These are phyloP conservation scores for Micropoecilia bifurca DNA, from an alignment of 2,797 vertebrate genomes.

Conservation along the genomic window DNA sequence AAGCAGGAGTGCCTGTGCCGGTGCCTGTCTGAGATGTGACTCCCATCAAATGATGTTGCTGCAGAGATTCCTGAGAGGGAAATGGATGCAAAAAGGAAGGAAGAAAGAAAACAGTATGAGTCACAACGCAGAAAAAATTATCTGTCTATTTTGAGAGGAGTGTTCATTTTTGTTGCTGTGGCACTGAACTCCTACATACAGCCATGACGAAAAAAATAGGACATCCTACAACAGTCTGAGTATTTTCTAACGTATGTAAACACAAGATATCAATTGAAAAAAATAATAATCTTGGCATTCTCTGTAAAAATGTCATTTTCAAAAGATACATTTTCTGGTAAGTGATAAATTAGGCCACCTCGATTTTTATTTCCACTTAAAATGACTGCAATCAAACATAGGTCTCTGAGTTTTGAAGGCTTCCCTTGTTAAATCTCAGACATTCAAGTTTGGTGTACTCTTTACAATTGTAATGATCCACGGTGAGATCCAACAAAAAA, in stretches of 20 bases:
- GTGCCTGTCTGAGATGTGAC: slow-evolving; percentile 76
- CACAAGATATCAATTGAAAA: not conserved
- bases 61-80: slow-evolving; percentile 79
- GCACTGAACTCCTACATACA: not conserved
- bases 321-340: not conserved
- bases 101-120: too few relatives aligned
- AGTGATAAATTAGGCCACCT: too few relatives aligned
- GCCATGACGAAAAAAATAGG: not conserved
- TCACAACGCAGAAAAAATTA: not conserved
- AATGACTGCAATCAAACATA: not conserved
- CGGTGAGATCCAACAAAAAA: not conserved
- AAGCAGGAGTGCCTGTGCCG: slow-evolving; percentile 82
- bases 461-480: not conserved
- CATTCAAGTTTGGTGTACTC: not conserved
- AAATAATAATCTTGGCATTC: too few relatives aligned
- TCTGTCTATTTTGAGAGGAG: not conserved
- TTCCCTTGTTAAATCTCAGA: not conserved
- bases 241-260: not conserved
- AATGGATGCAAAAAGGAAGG: not conserved
- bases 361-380: not conserved
- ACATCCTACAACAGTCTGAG: not conserved
- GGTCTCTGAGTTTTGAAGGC: not conserved
- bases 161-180: not conserved
- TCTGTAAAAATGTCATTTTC: not conserved
- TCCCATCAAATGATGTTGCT: slow-evolving; percentile 89